Base-by-base conservation (phyloP, 2,113 vertebrate species). In the Abramis brama region DNA sequence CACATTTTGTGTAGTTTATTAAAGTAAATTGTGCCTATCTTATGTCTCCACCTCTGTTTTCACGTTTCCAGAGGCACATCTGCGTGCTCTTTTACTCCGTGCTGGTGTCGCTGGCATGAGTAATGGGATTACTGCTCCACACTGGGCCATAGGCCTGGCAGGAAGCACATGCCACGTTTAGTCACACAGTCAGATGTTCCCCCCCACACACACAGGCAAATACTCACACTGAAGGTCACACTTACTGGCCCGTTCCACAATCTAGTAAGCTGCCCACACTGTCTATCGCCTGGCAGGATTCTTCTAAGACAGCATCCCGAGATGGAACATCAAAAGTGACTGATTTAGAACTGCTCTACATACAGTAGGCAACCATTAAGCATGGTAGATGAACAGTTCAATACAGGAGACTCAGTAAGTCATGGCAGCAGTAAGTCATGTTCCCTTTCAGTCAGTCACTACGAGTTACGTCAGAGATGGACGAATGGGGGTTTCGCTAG, bases 181-280 rank as follows among this genome's bases (percentile, higher is more conserved):
- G 78, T 80, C 78, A 80, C 78, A 47, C 78, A 80, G 78, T 80
- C 39, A 80, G 78, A 64, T 80, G 78, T 64, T 64, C 55, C 36
- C 71, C 43, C 43, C 17, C 36, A 79, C 33, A 60, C 77, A 6
- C 30, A 59, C 9, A 30, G n/a, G 39, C 47, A 84, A 45, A 43
- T 60, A 39, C 36, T 25, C 17, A 68, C 82, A 74, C 45, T 8
- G 50, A 78, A 59, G 30, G 21, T 59, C 39, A 47, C 23, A 74
- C 39, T 15, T 13, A 25, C 77, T 43, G 57, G 71, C 71, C 71
- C 12, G 5, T 74, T 19, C 59, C 78, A 62, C 60, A 79, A 59
- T 39, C 10, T 79, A 59, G 19, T 36, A 57, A 43, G 23, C 77
- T 43, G 36, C 12, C 23, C 1, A 21, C 9, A 73, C 70, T n/a